Evolutionary conservation across 2,113 vertebrate species (phyloP), one percentile per base, ranked within the genome.

Genomic region (Dicaeum eximium): DNA sequence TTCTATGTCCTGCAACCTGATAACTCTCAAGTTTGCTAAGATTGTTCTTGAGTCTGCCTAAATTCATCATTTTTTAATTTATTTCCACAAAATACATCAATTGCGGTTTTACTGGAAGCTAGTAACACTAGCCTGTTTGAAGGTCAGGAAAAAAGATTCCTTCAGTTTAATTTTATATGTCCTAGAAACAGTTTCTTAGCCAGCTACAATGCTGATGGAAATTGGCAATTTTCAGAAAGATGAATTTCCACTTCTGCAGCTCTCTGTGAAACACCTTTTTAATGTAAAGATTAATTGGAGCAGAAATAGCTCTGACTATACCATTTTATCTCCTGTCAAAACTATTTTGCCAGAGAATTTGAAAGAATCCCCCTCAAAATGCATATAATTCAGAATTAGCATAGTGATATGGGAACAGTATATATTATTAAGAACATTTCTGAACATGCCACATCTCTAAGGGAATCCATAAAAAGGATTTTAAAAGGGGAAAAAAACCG

Each of bases 91-190:
- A 92, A 75, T 50, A 31, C 7, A 91, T 86, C 38, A 74, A 11
- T n/a, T 60, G 13, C 0, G 3, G 15, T 93, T 79, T 83, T 85
- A 51, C 56, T 90, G 93, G 54, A 61, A 95, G 40, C 38, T 79
- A 69, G n/a, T 37, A 61, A 64, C 33, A 47, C 28, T 10, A 60
- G 24, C 4, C 38, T 40, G 25, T 56, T 77, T 80, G 48, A 91
- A 95, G 62, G 86, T 74, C 42, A 80, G 66, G 57, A 44, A 60
- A 50, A 60, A 53, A 79, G n/a, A 45, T 75, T 67, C 35, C 62
- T 87, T 62, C 81, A 18, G 42, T 73, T 95, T 96, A 90, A 92
- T 94, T 94, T 89, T 73, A 67, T 47, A 74, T 53, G 64, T 53
- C 27, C 53, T 80, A 75, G 50, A 57, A 90, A 81, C 21, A 61